A percentile compares a stretch with the other conserved stretches of the same genome.
These are phyloP conservation scores for Calephelis nemesis DNA, from an alignment of 1,140 invertebrate species.

Conservation along the genomic window DNA sequence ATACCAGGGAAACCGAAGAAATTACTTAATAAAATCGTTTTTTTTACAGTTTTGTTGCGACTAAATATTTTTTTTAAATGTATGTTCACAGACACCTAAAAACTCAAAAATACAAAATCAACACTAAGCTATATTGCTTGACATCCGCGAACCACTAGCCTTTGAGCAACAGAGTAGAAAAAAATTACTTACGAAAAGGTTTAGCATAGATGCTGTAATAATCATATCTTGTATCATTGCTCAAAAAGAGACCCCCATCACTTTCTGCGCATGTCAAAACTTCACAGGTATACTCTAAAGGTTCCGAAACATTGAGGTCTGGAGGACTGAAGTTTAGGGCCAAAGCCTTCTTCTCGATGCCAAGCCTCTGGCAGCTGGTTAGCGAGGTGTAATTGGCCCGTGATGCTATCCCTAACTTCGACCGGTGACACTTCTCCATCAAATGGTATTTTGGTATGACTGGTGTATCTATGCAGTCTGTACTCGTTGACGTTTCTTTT, in stretches of 20 bases:
- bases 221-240: constrained; percentile 78
- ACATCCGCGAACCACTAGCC: no score
- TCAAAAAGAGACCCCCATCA: constrained; percentile 72
- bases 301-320: constrained; percentile 33
- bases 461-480: constrained; percentile 28
- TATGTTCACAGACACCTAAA: no score
- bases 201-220: constrained; percentile 81
- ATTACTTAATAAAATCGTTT: no score
- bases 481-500: background rate
- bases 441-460: constrained; percentile 54
- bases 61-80: no score
- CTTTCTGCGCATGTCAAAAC: constrained; percentile 82
- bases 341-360: constrained; percentile 79
- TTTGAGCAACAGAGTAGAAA: no score
- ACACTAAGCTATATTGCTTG: no score
- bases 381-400: constrained; percentile 59
- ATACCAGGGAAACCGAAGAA: no score
- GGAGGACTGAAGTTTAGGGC: constrained; percentile 81
- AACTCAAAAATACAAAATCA: background rate
- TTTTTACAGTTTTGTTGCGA: no score
- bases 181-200: constrained; percentile 70
- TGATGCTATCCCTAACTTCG: constrained; percentile 50
- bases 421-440: constrained; percentile 62
- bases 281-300: constrained; percentile 71
- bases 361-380: constrained; percentile 79